Evolutionary conservation across 1,140 invertebrate species (phyloP).

Genomic region (Orchestia grillus): DNA sequence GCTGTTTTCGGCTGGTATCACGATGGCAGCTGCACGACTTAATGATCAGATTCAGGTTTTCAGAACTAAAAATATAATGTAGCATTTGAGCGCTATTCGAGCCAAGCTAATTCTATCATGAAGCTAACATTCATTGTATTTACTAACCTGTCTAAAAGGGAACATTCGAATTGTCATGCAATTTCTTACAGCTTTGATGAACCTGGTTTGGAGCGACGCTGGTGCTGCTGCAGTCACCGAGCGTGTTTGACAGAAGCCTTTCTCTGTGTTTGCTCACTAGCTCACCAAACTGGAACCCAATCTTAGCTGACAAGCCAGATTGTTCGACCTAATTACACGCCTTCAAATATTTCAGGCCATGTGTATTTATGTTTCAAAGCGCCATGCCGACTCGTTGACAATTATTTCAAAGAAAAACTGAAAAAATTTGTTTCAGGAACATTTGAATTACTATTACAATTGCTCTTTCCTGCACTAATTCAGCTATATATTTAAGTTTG

Average conservation of each 20-base stretch:
- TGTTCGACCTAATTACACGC: slow-evolving; percentile 37
- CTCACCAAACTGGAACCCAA: slow-evolving; percentile 19
- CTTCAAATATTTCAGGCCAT: not conserved
- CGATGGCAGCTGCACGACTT: not conserved
- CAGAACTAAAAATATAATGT: not conserved
- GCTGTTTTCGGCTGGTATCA: not conserved
- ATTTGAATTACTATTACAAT: not conserved
- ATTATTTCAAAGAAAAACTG: not conserved
- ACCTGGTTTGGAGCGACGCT: not conserved
- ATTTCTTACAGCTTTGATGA: not conserved
- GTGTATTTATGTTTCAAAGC: not conserved
- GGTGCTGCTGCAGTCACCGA: not conserved
- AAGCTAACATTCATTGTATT: not conserved
- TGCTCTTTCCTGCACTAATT: not conserved
- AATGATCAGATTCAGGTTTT: not conserved
- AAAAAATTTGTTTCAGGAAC: not conserved
- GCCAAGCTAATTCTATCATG: not conserved
- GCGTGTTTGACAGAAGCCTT: slow-evolving; percentile 43
- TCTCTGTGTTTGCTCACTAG: slow-evolving; percentile 31
- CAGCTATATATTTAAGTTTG: not conserved
- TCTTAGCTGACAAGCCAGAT: not conserved
- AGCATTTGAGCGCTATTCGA: not conserved
- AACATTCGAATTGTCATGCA: not conserved
- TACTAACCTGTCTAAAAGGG: not conserved
- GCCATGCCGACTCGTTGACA: not conserved